These are phyloP conservation scores for Psittacara wagleri DNA, from an alignment of 2,113 vertebrate species.

Conservation along the genomic window DNA sequence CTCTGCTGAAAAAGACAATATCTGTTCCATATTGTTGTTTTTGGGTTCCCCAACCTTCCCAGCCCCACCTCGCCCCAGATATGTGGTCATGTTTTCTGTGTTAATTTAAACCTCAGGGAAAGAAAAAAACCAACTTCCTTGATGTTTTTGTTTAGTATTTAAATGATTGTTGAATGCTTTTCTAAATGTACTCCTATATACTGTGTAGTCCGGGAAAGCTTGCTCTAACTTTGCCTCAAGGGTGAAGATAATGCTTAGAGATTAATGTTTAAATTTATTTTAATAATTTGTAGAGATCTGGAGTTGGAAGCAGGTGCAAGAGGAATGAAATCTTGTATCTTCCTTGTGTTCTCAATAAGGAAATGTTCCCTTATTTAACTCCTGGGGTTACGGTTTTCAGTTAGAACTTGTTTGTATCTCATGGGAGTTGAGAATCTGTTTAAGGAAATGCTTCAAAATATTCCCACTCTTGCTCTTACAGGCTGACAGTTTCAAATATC, in stretches of 20 bases:
- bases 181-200: background rate
- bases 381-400: background rate
- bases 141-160: background rate
- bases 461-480: background rate
- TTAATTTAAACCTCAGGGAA: background rate
- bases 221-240: background rate
- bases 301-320: background rate
- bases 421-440: constrained; percentile 3
- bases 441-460: constrained; percentile 26
- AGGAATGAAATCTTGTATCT: background rate
- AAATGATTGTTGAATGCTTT: background rate
- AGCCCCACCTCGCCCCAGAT: background rate
- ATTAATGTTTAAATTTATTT: background rate
- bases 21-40: background rate
- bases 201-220: background rate
- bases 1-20: background rate
- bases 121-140: background rate
- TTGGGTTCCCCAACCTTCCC: background rate
- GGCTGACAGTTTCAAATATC: background rate
- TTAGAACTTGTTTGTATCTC: background rate
- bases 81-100: background rate
- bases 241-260: background rate
- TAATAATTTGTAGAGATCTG: background rate
- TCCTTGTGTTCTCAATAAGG: background rate
- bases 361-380: background rate